Conservation (phyloP, 2,797 vertebrate species). For the Betta splendens region DNA sequence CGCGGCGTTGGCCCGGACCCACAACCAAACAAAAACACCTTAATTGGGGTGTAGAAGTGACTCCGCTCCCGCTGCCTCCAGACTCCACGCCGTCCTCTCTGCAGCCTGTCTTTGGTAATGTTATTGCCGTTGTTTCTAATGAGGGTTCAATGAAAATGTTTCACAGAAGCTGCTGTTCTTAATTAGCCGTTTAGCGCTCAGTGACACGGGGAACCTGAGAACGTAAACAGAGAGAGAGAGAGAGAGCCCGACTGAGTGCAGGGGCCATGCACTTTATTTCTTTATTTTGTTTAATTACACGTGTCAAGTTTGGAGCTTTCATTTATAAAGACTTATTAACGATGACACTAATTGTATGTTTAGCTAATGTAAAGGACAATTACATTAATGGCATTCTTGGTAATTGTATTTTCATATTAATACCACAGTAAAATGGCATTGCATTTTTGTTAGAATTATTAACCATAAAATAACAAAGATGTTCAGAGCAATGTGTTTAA, state of each 20-base stretch:
- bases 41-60: slow-evolving; percentile 44
- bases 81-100: slow-evolving; percentile 4
- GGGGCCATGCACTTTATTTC: background rate
- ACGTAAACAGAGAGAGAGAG: slow-evolving; percentile 5
- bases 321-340: background rate
- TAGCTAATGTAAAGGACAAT: background rate
- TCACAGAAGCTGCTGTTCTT: slow-evolving; percentile 29
- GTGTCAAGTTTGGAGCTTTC: background rate
- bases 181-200: slow-evolving; percentile 48
- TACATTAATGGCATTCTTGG: no score
- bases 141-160: slow-evolving; percentile 38
- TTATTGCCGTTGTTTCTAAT: slow-evolving; percentile 34
- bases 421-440: no score
- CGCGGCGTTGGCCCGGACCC: slow-evolving; percentile 31
- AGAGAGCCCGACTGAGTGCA: background rate
- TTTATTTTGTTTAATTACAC: background rate
- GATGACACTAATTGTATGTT: background rate
- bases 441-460: no score
- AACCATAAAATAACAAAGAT: no score
- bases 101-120: slow-evolving; percentile 9
- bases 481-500: no score
- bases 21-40: slow-evolving; percentile 60
- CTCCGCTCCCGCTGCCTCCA: slow-evolving; percentile 31
- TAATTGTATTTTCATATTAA: no score
- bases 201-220: slow-evolving; percentile 5